A percentile compares a stretch with the other conserved stretches of the same genome.
Evolutionary conservation across 2,888 invertebrate species (phyloP).

Genomic region (Platycheirus rosarum): DNA sequence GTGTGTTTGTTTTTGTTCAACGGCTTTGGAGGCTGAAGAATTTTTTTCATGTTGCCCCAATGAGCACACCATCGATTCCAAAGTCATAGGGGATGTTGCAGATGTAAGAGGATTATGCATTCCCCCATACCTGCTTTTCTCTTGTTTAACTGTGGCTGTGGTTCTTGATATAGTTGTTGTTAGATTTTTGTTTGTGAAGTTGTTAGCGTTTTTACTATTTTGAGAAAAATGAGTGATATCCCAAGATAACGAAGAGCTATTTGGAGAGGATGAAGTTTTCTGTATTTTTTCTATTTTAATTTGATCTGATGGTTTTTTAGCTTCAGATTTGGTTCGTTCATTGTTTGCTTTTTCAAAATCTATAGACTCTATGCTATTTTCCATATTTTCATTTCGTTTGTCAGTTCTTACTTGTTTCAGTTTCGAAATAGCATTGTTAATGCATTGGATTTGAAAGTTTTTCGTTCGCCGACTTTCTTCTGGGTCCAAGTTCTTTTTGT

Average conservation of each 20-base stretch:
- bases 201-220: constrained; percentile 35
- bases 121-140: constrained; percentile 51
- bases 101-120: constrained; percentile 57
- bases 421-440: constrained; percentile 44
- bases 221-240: constrained; percentile 15
- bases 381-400: constrained; percentile 6
- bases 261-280: constrained; percentile 37
- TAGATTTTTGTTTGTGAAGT: constrained; percentile 31
- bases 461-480: constrained; percentile 66
- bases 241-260: constrained; percentile 46
- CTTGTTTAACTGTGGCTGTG: constrained; percentile 58
- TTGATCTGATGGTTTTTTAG: constrained; percentile 50
- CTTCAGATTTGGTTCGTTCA: constrained; percentile 55
- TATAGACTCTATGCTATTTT: neutral
- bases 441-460: constrained; percentile 66
- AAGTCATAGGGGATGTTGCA: constrained; percentile 45
- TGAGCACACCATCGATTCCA: constrained; percentile 59
- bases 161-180: constrained; percentile 39
- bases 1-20: constrained; percentile 76
- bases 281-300: constrained; percentile 62
- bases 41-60: constrained; percentile 72
- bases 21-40: constrained; percentile 41
- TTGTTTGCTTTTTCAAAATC: constrained; percentile 45
- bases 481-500: constrained; percentile 37
- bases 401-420: constrained; percentile 44